Percentiles rank a stretch among this genome's conserved stretches.
Conservation (phyloP, 2,797 vertebrate species). For the Coregonus sp. region DNA sequence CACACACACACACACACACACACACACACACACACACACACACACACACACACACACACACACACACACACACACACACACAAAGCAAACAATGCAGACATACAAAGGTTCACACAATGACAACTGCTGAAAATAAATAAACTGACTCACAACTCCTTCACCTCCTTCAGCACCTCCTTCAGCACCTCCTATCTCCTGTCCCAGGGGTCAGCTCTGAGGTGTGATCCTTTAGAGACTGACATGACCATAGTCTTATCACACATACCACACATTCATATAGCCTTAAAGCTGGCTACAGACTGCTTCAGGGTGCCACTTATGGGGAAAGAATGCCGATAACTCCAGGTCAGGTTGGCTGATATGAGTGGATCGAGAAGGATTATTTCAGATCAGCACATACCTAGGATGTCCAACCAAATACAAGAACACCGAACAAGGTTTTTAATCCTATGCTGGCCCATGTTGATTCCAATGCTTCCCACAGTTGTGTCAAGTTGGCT, state of each 20-base stretch:
- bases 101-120: too few relatives aligned
- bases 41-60: not conserved
- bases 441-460: not conserved
- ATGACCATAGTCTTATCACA: slow-evolving; percentile 39
- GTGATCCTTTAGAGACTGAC: slow-evolving; percentile 23
- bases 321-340: not conserved
- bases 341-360: slow-evolving; percentile 1
- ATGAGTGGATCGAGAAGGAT: not conserved
- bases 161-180: not conserved
- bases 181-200: not conserved
- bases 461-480: too few relatives aligned
- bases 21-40: not conserved
- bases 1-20: too few relatives aligned
- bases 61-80: not conserved
- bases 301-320: slow-evolving; percentile 18
- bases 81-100: not conserved
- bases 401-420: not conserved
- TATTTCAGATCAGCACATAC: not conserved
- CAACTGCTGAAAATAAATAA: not conserved
- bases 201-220: slow-evolving; percentile 29
- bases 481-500: too few relatives aligned
- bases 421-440: not conserved
- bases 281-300: not conserved
- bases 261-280: slow-evolving; percentile 39
- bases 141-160: not conserved